These are phyloP conservation scores for Zoanthus gigantus DNA, from an alignment of 92 coral and sea anemone species.

Conservation along the genomic window DNA sequence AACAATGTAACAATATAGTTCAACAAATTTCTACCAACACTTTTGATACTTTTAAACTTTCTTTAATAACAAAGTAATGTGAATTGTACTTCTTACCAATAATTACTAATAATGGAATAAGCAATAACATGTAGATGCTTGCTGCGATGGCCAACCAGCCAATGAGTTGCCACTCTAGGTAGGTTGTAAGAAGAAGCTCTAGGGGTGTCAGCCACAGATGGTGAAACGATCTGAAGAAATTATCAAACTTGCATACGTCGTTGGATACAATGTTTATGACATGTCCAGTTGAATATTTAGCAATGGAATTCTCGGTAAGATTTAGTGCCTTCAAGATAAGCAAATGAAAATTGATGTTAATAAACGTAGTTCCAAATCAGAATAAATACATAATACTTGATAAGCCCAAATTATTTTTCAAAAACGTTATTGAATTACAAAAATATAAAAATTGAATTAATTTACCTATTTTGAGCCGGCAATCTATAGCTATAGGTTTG, in stretches of 20 bases:
- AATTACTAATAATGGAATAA: slow-evolving; percentile 58
- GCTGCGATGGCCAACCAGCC: slow-evolving; percentile 79
- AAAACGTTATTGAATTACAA: too few relatives aligned
- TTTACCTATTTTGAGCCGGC: too few relatives aligned
- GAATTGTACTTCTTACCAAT: slow-evolving; percentile 56
- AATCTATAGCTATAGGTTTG: too few relatives aligned
- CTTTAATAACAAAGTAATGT: too few relatives aligned
- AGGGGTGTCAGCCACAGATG: slow-evolving; percentile 58
- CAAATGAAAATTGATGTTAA: background rate
- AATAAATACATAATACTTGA: too few relatives aligned
- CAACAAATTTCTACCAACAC: background rate
- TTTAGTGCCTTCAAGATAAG: slow-evolving; percentile 13
- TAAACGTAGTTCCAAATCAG: too few relatives aligned
- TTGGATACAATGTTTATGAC: slow-evolving; percentile 76
- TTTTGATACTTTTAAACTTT: too few relatives aligned
- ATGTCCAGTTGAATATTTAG: slow-evolving; percentile 60
- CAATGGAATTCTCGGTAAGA: slow-evolving; percentile 31
- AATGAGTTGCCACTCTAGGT: slow-evolving; percentile 71
- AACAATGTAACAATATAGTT: background rate
- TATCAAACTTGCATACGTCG: slow-evolving; percentile 78
- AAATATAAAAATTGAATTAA: too few relatives aligned
- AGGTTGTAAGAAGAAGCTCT: slow-evolving; percentile 69
- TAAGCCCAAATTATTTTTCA: too few relatives aligned
- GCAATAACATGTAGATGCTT: slow-evolving; percentile 58
- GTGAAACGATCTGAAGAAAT: slow-evolving; percentile 49